Base-by-base conservation (phyloP, 2,797 vertebrate species). In the Mus caroli region DNA sequence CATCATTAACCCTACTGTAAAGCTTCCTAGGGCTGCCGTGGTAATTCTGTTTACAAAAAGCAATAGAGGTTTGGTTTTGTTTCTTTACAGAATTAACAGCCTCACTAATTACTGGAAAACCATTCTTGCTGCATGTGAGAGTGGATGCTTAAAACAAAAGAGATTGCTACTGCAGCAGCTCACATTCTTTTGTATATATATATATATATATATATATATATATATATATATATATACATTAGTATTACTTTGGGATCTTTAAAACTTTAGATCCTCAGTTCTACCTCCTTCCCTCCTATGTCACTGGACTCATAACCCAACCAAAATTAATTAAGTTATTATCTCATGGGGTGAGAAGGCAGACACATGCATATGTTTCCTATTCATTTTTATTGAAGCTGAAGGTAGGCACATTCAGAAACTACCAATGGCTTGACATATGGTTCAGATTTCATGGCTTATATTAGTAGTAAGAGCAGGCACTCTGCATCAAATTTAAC, bases 51-150 rank as follows among this genome's bases (percentile, higher is more conserved):
- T 96, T 97, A 91, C n/a, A 94, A 73, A 96, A 37, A 40, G 85
- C 43, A 94, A 97, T 67, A 1, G 64, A 28, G 8, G 34, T 92
- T 31, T 96, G 83, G 2, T n/a, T 96, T 97, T 52, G 12, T 96
- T 97, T 95, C 52, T 97, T 96, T 82, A 96, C 19, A 88, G 64
- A 88, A 97, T 67, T 96, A 95, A 50, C 56, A 82, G n/a, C 71
- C 60, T 97, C 40, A 60, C 9, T 90, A 97, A 94, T 82, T 40
- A 92, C 14, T 54, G 96, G 6, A 58, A 94, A 94, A 76, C 94
- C 28, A 58, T 95, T 95, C 94, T 97, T 56, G 90, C 54, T 91
- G 0, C 60, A 62, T 3, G 1, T 88, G 62, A 91, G 20, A 34
- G 13, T 15, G 95, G 96, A 94, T 31, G 14, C 82, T 90, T 67